Base-by-base conservation (phyloP, 2,113 vertebrate species). In the Brachyhypopomus gauderio region DNA sequence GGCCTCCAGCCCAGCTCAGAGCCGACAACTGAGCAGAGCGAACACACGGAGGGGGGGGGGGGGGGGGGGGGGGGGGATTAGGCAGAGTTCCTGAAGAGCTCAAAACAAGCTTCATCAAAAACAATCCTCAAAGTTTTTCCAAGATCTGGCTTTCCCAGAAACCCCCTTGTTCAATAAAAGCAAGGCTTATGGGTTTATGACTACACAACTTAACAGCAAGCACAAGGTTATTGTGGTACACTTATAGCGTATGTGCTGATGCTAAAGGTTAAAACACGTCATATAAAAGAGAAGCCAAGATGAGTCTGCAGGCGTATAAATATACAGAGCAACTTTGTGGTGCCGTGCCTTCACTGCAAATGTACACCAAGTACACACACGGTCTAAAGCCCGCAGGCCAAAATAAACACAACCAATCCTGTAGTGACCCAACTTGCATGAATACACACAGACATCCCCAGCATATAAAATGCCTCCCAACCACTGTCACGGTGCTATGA, bases 21-120 rank as follows among this genome's bases (percentile, higher is more conserved):
- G 63, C 63, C 75, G 41, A 82, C 20, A 41, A 52, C 45, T n/a
- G 72, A 75, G 17, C 66, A 52, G 36, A 79, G 58, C 60, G 79
- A 72, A 79, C 75, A 70, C 20, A 14, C 77, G 71, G 36, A 77
- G 25, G 62, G 48, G 70, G 30, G 45, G 63, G 73, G 23, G 16
- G 71, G 36, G 72, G 25, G 62, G 48, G 70, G 30, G 45, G 63
- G 73, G 23, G 16, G 36, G 76, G 27, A 85, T 76, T 64, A 70
- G 14, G 36, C 59, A 70, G 67, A 56, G 20, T 73, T 76, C 27
- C 52, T 52, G 48, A 52, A 64, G 48, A 77, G 72, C 60, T 58
- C 69, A 77, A 81, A 81, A 84, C 83, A 77, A 77, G 48, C 59
- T 72, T 34, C 19, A 72, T 22, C 48, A 25, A 48, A 59, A 72